Evolutionary conservation across 2,888 invertebrate species (phyloP), one percentile per base, ranked within the genome.

Genomic region (Phragmatobia fuliginosa): DNA sequence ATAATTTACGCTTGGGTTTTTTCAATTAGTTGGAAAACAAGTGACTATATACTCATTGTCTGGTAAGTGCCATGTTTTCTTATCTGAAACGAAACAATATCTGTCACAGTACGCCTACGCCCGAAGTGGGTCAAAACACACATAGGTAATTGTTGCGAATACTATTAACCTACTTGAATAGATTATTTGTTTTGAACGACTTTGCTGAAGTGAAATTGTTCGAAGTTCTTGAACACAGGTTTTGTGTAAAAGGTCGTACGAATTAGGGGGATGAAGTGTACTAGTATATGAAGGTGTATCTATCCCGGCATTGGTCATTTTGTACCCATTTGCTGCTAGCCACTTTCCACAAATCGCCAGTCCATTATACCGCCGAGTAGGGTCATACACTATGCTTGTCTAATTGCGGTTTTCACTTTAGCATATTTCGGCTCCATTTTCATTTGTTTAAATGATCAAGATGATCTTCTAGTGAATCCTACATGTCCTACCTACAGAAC

Each of bases 101-200:
- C 56, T 16, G 56, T 56, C 16, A 56, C 56, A 56, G 56, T 56
- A 56, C 56, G 28, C 56, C 28, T 25, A 49, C 56, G 25, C 28
- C 28, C 56, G 7, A 56, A 56, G 56, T 56, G 28, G 56, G 56
- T 56, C 56, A 56, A 28, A 16, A 28, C 56, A 25, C 49, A 52
- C 25, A 28, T 56, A 56, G 56, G 56, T 56, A 56, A 56, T 56
- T 56, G 28, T 56, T 7, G 56, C 56, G 56, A 56, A 56, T 56
- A 28, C 56, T 56, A 56, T 56, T 56, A 56, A 56, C 56, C 56
- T 56, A 28, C 28, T 28, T 56, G 28, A 56, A 52, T 25, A 52
- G 25, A 52, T 52, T 25, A 52, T 52, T 25, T 52, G 14, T 52
- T 52, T 52, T 52, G 25, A 25, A 52, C 52, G 52, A 52, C 25